Evolutionary conservation across 2,113 vertebrate species (phyloP), one percentile per base, ranked within the genome.

Genomic region (Neopipo cinnamomea): DNA sequence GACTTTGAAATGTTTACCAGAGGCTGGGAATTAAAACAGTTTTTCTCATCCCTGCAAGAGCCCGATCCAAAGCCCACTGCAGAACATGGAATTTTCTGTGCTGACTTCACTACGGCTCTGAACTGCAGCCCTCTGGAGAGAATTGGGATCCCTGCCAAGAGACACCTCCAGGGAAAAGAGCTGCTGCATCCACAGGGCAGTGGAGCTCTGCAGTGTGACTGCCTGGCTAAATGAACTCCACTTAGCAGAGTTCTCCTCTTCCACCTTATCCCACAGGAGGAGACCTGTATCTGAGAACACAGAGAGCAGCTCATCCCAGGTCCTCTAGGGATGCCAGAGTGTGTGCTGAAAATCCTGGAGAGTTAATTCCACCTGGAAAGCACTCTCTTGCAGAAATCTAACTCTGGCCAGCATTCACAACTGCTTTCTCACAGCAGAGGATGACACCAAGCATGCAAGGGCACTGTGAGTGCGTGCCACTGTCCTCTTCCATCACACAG

Each of bases 71-170:
- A 95, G 82, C 90, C 88, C 92, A 49, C 88, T 84, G 95, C 93
- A 82, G 82, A 93, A 95, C 90, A 96, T 52, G 85, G 96, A 96
- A 96, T 95, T 95, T 95, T 89, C 85, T 96, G 76, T 80, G 75
- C 23, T 94, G 96, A 95, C 82, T 96, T 96, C 93, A 84, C 24
- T n/a, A 6, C 0, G 76, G 39, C 91, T 93, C 95, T 96, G 87
- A 95, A 95, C 82, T 65, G 0, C 85, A 83, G 93, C 75, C 50
- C 1, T 0, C 4, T 58, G 68, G 88, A 91, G 78, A 77, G 75
- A 58, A 21, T 2, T 55, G 82, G 93, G 95, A 86, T 52, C 75
- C 66, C 79, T 84, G 95, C 93, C 96, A 90, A 52, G 0, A 61
- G 91, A 74, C 35, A 59, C 73, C 93, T 71, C 92, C 24, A 88